phyloP scores from a whole-genome alignment of 2,113 vertebrate genomes.

The Ptilorrhoa leucosticta region DNA sequence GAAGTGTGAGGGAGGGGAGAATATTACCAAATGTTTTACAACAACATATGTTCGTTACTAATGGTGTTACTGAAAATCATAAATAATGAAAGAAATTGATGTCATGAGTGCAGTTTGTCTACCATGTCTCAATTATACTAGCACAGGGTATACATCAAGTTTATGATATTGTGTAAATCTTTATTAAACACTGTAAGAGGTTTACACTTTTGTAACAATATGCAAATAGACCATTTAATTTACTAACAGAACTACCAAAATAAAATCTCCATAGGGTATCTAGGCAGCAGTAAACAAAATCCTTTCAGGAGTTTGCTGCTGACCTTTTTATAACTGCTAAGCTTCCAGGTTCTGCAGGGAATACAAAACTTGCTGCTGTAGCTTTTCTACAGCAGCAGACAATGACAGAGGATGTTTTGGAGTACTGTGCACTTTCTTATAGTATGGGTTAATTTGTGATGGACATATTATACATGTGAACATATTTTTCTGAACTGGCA shows the following conservation, averaged over 20 bases:
- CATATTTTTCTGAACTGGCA: not conserved
- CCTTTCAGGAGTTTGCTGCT: not conserved
- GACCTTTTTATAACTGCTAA: not conserved
- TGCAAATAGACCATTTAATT: conserved; percentile 56
- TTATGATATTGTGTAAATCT: conserved; percentile 25
- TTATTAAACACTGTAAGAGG: conserved; percentile 50
- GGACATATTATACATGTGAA: not conserved
- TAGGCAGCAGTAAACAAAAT: not conserved
- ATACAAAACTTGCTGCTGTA: not conserved
- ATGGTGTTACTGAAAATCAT: not conserved
- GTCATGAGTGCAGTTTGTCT: not conserved
- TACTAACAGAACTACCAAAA: conserved; percentile 22
- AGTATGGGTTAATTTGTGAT: not conserved
- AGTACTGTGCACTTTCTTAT: not conserved
- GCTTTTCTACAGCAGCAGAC: not conserved
- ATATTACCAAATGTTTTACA: conserved; percentile 13
- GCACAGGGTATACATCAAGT: not conserved
- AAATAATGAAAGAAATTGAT: conserved; percentile 39
- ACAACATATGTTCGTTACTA: not conserved
- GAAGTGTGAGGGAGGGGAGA: not conserved
- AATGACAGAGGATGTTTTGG: not conserved
- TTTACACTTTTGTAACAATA: conserved; percentile 46
- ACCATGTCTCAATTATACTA: conserved; percentile 14
- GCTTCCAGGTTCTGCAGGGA: not conserved
- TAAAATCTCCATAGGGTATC: not conserved